These are phyloP conservation scores for Zaprionus gabonicus DNA, from an alignment of 1,140 invertebrate species.

Conservation along the genomic window DNA sequence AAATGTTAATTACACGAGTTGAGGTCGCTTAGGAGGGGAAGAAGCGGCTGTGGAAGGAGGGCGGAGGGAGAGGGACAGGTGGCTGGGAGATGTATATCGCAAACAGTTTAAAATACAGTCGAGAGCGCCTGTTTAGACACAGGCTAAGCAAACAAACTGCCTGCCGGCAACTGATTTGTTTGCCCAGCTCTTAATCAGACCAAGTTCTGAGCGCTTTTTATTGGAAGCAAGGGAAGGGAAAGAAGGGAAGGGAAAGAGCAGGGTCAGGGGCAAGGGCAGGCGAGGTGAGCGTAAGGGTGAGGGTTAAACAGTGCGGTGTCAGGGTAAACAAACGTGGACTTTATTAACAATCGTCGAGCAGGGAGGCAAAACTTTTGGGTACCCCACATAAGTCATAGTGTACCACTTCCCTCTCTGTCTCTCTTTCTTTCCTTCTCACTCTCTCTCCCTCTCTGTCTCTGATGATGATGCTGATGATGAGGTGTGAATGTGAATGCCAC, in stretches of 20 bases:
- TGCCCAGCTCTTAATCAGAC: constrained; percentile 77
- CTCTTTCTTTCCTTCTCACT: not conserved
- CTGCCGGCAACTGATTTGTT: constrained; percentile 66
- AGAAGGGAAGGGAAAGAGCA: constrained; percentile 24
- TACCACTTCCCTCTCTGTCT: too few relatives aligned
- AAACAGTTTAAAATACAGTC: constrained; percentile 82
- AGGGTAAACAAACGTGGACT: constrained; percentile 49
- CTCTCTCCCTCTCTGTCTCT: not conserved
- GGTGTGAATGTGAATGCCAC: constrained; percentile 80
- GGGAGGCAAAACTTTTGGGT: not conserved
- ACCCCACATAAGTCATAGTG: constrained; percentile 26
- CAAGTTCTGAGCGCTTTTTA: constrained; percentile 64
- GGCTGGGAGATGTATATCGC: constrained; percentile 30
- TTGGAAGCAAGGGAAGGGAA: constrained; percentile 19
- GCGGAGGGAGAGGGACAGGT: not conserved
- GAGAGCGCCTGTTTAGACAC: constrained; percentile 73
- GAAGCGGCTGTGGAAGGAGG: not conserved
- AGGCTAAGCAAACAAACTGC: constrained; percentile 70
- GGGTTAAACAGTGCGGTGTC: constrained; percentile 60
- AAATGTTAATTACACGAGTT: constrained; percentile 79
- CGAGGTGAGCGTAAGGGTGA: constrained; percentile 17
- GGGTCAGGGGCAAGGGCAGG: constrained; percentile 9
- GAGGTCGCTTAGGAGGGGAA: not conserved
- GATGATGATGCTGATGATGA: constrained; percentile 67
- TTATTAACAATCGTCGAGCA: constrained; percentile 42